A percentile compares a stretch with the other conserved stretches of the same genome.
Evolutionary conservation across 2,113 vertebrate species (phyloP).

Genomic region (Odocoileus virginianus): DNA sequence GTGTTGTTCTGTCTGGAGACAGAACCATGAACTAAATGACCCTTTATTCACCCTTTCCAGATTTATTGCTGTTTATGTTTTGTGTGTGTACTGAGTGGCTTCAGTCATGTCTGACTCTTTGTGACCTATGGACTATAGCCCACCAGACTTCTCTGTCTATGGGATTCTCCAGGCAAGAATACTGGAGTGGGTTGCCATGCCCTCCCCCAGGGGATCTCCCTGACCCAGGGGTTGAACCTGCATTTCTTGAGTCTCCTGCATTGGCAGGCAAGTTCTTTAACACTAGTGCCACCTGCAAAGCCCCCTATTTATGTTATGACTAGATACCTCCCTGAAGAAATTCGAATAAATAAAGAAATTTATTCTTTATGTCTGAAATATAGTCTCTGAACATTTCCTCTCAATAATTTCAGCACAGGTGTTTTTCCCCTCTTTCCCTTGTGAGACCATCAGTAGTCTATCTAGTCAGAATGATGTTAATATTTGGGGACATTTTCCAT

Average conservation of each 20-base stretch:
- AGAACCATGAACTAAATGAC: background rate
- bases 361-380: background rate
- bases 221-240: background rate
- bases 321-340: background rate
- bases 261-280: background rate
- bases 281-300: background rate
- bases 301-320: background rate
- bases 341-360: no score
- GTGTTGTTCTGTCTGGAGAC: background rate
- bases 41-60: background rate
- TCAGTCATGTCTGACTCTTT: background rate
- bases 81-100: background rate
- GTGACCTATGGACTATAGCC: background rate
- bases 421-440: background rate
- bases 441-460: slow-evolving; percentile 21
- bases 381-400: background rate
- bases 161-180: background rate
- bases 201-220: background rate
- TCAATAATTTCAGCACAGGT: background rate
- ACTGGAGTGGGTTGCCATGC: background rate
- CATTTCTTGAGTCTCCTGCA: background rate
- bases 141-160: background rate
- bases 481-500: slow-evolving; percentile 43
- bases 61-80: background rate
- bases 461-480: slow-evolving; percentile 15